Evolutionary conservation across 2,888 invertebrate genomes (phyloP).

Genomic region (Cheilosia impressa): DNA sequence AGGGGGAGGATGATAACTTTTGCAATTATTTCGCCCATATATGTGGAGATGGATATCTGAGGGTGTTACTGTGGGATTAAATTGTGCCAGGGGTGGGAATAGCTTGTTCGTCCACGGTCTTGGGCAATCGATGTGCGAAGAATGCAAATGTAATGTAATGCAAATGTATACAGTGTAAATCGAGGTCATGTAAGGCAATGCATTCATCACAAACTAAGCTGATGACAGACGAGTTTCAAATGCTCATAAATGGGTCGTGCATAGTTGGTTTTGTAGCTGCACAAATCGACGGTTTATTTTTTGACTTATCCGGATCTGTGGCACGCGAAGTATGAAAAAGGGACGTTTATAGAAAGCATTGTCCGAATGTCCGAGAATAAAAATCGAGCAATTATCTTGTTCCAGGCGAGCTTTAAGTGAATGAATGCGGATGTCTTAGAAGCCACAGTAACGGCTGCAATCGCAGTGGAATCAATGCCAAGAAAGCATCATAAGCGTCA

Average conservation of each 20-base stretch:
- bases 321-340: too few relatives aligned
- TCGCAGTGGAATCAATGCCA: background rate
- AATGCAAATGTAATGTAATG: background rate
- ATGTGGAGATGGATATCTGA: background rate
- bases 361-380: too few relatives aligned
- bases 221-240: too few relatives aligned
- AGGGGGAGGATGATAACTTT: conserved; percentile 39
- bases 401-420: background rate
- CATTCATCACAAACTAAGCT: too few relatives aligned
- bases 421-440: background rate
- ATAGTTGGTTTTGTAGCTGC: too few relatives aligned
- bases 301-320: too few relatives aligned
- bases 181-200: too few relatives aligned
- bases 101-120: background rate
- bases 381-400: too few relatives aligned
- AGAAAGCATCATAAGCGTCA: background rate
- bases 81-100: background rate
- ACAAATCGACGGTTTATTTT: too few relatives aligned
- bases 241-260: too few relatives aligned
- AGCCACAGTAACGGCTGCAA: background rate
- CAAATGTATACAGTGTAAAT: background rate
- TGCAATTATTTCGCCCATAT: conserved; percentile 40
- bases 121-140: background rate
- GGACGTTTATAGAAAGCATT: too few relatives aligned
- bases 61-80: conserved; percentile 16